phyloP scores from a whole-genome alignment of 2,888 invertebrate species.

The Athrips mouffetella region DNA sequence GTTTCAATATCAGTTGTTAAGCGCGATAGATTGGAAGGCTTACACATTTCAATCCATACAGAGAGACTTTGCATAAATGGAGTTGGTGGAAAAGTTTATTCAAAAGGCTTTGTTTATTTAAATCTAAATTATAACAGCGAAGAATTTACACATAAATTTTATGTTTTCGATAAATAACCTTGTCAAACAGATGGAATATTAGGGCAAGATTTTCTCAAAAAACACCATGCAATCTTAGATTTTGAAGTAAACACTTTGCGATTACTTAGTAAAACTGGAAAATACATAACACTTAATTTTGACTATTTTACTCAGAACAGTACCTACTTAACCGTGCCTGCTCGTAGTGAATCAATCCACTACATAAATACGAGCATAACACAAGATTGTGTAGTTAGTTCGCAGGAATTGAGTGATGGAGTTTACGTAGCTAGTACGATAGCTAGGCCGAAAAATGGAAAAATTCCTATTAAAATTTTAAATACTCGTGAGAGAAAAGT shows the following conservation, averaged over 20 bases:
- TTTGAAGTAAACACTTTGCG: not conserved
- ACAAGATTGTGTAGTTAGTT: conserved; percentile 21
- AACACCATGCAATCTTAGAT: not conserved
- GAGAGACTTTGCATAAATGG: not conserved
- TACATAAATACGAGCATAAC: conserved; percentile 15
- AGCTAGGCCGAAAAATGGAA: conserved; percentile 16
- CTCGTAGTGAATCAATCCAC: conserved; percentile 23
- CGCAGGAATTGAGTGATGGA: conserved; percentile 21
- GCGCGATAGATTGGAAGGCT: not conserved
- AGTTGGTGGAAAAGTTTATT: conserved; percentile 10
- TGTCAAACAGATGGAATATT: conserved; percentile 11
- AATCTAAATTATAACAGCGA: not conserved
- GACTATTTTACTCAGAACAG: not conserved
- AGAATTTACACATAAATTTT: conserved; percentile 12
- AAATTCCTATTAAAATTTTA: conserved; percentile 23
- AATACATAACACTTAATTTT: not conserved
- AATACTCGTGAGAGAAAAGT: conserved; percentile 22
- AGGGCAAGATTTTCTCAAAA: conserved; percentile 9
- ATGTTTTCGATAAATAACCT: conserved; percentile 9
- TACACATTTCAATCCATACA: not conserved
- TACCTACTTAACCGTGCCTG: conserved; percentile 13
- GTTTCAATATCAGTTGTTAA: not conserved
- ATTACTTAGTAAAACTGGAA: not conserved
- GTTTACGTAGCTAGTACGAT: conserved; percentile 23
- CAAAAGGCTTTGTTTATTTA: conserved; percentile 11